Conservation (phyloP, 2,888 invertebrate species). For the Coremacera marginata region DNA sequence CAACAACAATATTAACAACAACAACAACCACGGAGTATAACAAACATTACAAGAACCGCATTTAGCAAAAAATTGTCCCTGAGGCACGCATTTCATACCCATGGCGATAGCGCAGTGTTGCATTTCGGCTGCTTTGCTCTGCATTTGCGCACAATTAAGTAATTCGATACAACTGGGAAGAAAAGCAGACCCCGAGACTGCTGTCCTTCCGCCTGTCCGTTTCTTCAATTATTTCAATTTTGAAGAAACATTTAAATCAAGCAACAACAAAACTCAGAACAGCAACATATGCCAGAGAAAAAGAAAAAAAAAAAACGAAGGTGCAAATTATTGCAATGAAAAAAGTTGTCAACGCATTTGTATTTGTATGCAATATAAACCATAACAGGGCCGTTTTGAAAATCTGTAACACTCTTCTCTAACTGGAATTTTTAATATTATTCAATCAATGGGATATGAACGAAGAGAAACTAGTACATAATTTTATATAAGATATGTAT, state of each 20-base stretch:
- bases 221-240: conserved; percentile 17
- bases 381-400: not conserved
- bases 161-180: conserved; percentile 59
- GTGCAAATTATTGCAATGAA: conserved; percentile 34
- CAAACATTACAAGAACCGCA: not conserved
- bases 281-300: not conserved
- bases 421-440: no score
- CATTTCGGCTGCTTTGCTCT: conserved; percentile 22
- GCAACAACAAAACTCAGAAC: not conserved
- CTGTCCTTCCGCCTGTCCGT: conserved; percentile 21
- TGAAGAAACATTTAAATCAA: not conserved
- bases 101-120: conserved; percentile 14
- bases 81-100: conserved; percentile 10
- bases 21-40: no score
- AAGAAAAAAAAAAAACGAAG: conserved; percentile 12
- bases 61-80: conserved; percentile 11
- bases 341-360: conserved; percentile 12
- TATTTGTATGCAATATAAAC: conserved; percentile 6
- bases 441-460: no score
- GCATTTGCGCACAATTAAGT: conserved; percentile 50
- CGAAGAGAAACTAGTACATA: no score
- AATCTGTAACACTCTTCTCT: no score
- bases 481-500: no score
- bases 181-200: conserved; percentile 48
- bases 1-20: not conserved